Evolutionary conservation across 1,140 invertebrate species (phyloP).

Genomic region (Thaumatotibia leucotreta): DNA sequence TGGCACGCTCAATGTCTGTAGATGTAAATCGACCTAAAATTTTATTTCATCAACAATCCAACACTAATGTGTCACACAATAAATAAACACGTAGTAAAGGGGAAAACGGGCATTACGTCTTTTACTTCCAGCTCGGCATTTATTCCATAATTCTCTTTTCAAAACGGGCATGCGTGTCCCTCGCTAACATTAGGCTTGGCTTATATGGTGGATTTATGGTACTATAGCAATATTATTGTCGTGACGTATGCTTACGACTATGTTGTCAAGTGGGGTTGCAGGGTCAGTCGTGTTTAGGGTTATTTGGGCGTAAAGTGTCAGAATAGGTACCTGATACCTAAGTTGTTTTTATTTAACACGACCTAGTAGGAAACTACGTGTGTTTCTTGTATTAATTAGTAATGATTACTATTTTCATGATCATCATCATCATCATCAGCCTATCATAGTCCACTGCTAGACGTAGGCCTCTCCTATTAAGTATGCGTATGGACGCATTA

Average conservation of each 20-base stretch:
- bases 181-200: constrained; percentile 31
- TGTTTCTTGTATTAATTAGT: too few relatives aligned
- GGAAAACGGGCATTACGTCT: constrained; percentile 31
- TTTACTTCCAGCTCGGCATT: constrained; percentile 33
- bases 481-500: too few relatives aligned
- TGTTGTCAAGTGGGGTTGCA: not conserved
- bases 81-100: constrained; percentile 21
- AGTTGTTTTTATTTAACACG: not conserved
- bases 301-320: not conserved
- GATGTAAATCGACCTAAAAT: too few relatives aligned
- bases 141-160: constrained; percentile 40
- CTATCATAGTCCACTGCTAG: too few relatives aligned
- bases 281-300: not conserved
- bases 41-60: not conserved
- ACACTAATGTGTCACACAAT: not conserved
- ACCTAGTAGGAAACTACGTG: too few relatives aligned
- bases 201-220: constrained; percentile 1
- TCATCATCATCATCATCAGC: too few relatives aligned
- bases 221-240: not conserved
- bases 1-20: too few relatives aligned
- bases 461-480: too few relatives aligned
- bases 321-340: too few relatives aligned
- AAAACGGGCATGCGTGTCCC: constrained; percentile 27
- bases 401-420: too few relatives aligned
- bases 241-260: not conserved